Conservation (phyloP, 92 coral and sea anemone genomes). For the Parazoanthus atlanticus region DNA sequence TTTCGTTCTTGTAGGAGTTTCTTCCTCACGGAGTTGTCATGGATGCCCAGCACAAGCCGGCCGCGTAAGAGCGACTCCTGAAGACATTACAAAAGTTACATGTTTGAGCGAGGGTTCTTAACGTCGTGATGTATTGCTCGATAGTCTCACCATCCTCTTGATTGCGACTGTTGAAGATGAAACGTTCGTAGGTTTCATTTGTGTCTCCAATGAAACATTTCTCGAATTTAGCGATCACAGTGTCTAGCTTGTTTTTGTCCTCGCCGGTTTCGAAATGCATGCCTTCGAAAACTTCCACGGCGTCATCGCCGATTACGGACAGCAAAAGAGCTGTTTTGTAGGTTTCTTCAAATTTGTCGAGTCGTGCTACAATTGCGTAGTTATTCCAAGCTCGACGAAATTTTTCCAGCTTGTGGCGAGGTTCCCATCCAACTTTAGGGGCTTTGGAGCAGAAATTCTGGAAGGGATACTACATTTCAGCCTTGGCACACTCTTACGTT, state of each 20-base stretch:
- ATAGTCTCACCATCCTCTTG: constrained; percentile 46
- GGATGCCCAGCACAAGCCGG: constrained; percentile 45
- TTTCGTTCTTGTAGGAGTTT: constrained; percentile 42
- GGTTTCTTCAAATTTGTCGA: constrained; percentile 38
- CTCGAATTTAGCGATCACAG: constrained; percentile 31
- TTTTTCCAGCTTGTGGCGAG: constrained; percentile 47
- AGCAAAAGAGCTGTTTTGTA: constrained; percentile 41
- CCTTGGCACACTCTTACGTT: too few relatives aligned
- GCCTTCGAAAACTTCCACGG: constrained; percentile 36
- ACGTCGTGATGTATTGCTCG: constrained; percentile 36
- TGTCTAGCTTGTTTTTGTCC: constrained; percentile 33
- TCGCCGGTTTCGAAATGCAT: constrained; percentile 42
- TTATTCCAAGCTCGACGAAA: constrained; percentile 55
- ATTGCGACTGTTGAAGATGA: constrained; percentile 41
- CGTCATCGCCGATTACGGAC: constrained; percentile 52
- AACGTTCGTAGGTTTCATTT: constrained; percentile 44
- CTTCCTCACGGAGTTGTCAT: constrained; percentile 24
- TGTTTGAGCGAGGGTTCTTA: constrained; percentile 49
- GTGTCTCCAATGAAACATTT: constrained; percentile 49
- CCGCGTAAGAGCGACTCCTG: constrained; percentile 49
- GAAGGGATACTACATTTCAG: not conserved
- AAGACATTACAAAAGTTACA: constrained; percentile 53
- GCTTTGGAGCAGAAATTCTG: constrained; percentile 7
- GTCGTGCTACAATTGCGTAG: constrained; percentile 48
- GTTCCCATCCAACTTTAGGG: constrained; percentile 51